phyloP scores from a whole-genome alignment of 2,797 vertebrate species.

The Dendrocincla tyrannina region DNA sequence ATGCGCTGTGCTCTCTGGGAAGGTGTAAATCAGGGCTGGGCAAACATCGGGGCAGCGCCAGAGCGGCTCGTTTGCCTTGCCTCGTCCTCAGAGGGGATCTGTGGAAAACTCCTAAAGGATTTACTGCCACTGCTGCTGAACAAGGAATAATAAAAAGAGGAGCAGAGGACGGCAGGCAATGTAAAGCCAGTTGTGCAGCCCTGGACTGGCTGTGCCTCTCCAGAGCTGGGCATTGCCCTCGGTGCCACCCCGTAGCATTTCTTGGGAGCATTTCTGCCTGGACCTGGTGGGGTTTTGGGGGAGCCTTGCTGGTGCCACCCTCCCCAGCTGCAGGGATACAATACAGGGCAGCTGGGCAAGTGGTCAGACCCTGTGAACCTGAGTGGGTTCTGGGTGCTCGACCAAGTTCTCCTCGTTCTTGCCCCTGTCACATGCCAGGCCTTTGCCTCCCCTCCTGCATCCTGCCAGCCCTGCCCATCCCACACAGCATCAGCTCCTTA shows the following conservation, averaged over 20 bases:
- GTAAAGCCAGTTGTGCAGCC: background rate
- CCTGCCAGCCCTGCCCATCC: background rate
- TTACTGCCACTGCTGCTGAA: background rate
- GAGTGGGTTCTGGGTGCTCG: background rate
- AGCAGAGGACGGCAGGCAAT: background rate
- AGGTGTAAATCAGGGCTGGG: conserved; percentile 6
- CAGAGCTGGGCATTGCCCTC: fast-evolving
- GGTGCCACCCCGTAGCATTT: background rate
- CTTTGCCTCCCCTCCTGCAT: background rate
- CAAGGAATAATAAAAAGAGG: background rate
- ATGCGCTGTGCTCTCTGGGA: fast-evolving
- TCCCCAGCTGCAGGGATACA: background rate
- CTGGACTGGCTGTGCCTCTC: background rate
- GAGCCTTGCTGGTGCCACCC: background rate
- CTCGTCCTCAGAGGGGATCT: background rate
- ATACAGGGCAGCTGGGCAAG: fast-evolving
- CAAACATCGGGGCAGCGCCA: background rate
- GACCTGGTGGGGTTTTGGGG: background rate
- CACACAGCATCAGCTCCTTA: background rate
- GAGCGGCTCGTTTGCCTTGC: background rate
- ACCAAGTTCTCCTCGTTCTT: background rate
- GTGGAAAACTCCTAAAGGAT: background rate
- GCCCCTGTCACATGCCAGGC: background rate
- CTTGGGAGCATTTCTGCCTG: background rate
- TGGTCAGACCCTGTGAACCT: fast-evolving